Percentiles rank a stretch among this genome's conserved stretches.
Conservation (phyloP, 2,888 invertebrate genomes). For the Hecatera dysodea region DNA sequence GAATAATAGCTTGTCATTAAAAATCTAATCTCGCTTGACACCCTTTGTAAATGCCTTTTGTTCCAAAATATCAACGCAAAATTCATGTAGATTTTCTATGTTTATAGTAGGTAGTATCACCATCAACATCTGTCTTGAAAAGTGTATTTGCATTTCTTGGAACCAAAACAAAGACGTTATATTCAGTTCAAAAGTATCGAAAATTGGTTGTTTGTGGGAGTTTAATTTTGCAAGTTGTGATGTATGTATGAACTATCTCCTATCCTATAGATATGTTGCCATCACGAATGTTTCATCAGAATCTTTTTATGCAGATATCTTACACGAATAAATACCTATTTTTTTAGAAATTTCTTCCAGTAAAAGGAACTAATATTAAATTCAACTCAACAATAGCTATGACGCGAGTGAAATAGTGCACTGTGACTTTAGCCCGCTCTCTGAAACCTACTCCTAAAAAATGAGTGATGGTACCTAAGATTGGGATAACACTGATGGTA, state of each 20-base stretch:
- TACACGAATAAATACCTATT: background rate
- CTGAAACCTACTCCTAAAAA: slow-evolving; percentile 32
- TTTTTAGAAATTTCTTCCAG: slow-evolving; percentile 10
- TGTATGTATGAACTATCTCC: too few species aligned
- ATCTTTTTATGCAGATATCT: background rate
- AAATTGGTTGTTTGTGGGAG: background rate
- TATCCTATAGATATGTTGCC: background rate
- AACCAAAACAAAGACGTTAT: slow-evolving; percentile 11
- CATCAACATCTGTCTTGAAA: slow-evolving; percentile 29
- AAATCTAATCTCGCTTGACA: slow-evolving; percentile 66
- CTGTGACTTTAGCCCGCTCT: slow-evolving; percentile 30
- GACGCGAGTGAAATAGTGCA: slow-evolving; percentile 7
- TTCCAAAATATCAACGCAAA: slow-evolving; percentile 55
- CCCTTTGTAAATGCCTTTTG: slow-evolving; percentile 61
- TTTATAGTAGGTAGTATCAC: slow-evolving; percentile 26
- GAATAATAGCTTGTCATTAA: slow-evolving; percentile 68
- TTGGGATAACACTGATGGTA: slow-evolving; percentile 37
- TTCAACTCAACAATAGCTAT: slow-evolving; percentile 8
- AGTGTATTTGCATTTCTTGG: slow-evolving; percentile 6
- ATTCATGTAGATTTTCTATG: slow-evolving; percentile 54
- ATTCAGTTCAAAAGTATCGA: background rate
- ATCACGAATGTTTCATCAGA: background rate
- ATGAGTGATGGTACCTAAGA: slow-evolving; percentile 43
- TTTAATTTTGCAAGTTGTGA: background rate
- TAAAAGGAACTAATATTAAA: slow-evolving; percentile 10